Percentiles rank a stretch among this genome's conserved stretches.
phyloP scores from a whole-genome alignment of 2,888 invertebrate genomes.

The Drosophila hawaiiensis region DNA sequence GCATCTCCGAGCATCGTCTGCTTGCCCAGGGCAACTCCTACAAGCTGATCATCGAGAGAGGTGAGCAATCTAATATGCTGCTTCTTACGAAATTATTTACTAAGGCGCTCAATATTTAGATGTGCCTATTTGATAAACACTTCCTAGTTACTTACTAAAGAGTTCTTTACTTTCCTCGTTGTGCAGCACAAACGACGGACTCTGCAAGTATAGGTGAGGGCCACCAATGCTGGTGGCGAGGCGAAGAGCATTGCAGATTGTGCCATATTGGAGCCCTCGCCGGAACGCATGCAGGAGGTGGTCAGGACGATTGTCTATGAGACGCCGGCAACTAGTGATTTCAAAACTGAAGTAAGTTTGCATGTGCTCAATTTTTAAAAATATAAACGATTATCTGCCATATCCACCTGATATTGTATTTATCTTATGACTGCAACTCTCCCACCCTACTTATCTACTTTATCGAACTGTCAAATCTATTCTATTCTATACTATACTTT shows the following conservation, averaged over 20 bases:
- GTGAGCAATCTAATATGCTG: conserved; percentile 83
- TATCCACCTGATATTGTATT: conserved; percentile 44
- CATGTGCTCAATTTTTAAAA: conserved; percentile 81
- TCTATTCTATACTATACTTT: conserved; percentile 33
- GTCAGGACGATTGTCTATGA: conserved; percentile 89
- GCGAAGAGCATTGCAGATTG: conserved; percentile 93
- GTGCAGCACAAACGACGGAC: conserved; percentile 88
- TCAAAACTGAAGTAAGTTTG: conserved; percentile 84
- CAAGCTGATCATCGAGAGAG: conserved; percentile 90
- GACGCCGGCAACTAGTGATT: conserved; percentile 72
- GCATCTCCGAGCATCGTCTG: conserved; percentile 86
- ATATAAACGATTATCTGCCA: conserved; percentile 23
- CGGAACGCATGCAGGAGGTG: conserved; percentile 89
- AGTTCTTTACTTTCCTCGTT: background rate
- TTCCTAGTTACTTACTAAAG: background rate
- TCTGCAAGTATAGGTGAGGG: conserved; percentile 91
- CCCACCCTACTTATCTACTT: conserved; percentile 44
- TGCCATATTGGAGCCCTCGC: conserved; percentile 89
- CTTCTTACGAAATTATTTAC: background rate
- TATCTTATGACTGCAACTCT: conserved; percentile 41
- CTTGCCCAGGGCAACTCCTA: conserved; percentile 89
- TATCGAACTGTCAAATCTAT: conserved; percentile 44
- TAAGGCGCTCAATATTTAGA: background rate
- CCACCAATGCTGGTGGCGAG: conserved; percentile 91
- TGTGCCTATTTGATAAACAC: background rate